Evolutionary conservation across 2,888 invertebrate genomes (phyloP), one percentile per base, ranked within the genome.

Genomic region (Neoaliturus tenellus): DNA sequence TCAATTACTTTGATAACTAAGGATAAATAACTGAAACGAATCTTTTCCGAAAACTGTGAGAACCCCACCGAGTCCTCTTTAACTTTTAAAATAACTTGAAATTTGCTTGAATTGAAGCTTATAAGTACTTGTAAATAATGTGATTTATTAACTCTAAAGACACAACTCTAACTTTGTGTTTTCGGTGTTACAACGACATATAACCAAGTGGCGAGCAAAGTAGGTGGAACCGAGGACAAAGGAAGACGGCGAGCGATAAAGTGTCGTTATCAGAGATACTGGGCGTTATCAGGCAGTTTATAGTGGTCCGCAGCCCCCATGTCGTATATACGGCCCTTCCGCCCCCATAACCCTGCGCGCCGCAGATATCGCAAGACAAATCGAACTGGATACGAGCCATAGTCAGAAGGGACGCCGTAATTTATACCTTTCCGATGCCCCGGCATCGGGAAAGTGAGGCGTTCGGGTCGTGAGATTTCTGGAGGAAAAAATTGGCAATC

Each of bases 221-320:
- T 39, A 41, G 44, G 44, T 35, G 28, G 44, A 17, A 71, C 41
- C 12, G 33, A 8, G 71, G 35, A 75, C 75, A 28, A 44, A 41
- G 35, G 69, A 39, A 69, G 69, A 69, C 39, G 69, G 14, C 2
- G 62, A 31, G 31, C 41, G 75, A 75, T 75, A 75, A 75, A 75
- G 48, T 28, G 44, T 3, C 10, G 75, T 75, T 75, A 75, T 75
- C 75, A 75, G 44, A 12, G 44, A 75, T 44, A 75, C 44, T 17
- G 41, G 28, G 75, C 75, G 75, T 75, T 39, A 44, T 39, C 44
- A 75, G 39, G 14, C 75, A 75, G 75, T 75, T 75, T 75, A 75
- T 75, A 75, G 41, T 23, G 75, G 75, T 75, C 48, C 75, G 25
- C 75, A 75, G 75, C 75, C 75, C 75, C 17, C 39, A 75, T 75